Evolutionary conservation across 1,140 invertebrate species (phyloP).

Genomic region (Drosophila lacertosa): DNA sequence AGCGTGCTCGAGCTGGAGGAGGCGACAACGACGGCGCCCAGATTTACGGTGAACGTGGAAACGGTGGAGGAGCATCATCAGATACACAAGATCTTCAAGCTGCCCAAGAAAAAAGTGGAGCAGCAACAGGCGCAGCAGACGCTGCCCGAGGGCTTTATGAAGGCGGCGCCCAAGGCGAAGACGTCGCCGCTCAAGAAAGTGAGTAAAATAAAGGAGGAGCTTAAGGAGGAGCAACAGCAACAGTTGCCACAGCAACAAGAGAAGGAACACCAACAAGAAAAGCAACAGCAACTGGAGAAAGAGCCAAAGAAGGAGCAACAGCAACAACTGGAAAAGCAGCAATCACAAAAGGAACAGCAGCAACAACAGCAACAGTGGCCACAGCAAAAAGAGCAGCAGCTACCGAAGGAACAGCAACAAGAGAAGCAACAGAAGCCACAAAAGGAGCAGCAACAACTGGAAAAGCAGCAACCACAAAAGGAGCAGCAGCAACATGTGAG

Average conservation of each 20-base stretch:
- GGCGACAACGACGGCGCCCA: constrained; percentile 45
- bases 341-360: background rate
- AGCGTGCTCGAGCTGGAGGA: constrained; percentile 63
- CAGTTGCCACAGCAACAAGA: no score
- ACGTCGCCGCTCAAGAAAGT: constrained; percentile 63
- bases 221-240: no score
- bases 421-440: constrained; percentile 8
- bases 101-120: constrained; percentile 77
- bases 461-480: background rate
- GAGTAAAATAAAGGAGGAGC: constrained; percentile 3
- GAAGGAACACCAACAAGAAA: no score
- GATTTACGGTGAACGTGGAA: constrained; percentile 74
- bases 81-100: constrained; percentile 74
- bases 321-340: background rate
- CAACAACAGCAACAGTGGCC: no score
- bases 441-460: background rate
- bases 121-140: constrained; percentile 10
- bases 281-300: no score
- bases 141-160: constrained; percentile 74
- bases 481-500: constrained; percentile 36
- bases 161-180: constrained; percentile 61
- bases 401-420: no score
- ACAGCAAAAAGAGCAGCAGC: no score
- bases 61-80: constrained; percentile 76
- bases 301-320: background rate